phyloP scores from a whole-genome alignment of 37 sponge, comb jelly and placozoan species.

The Cliona cf. orientalis region DNA sequence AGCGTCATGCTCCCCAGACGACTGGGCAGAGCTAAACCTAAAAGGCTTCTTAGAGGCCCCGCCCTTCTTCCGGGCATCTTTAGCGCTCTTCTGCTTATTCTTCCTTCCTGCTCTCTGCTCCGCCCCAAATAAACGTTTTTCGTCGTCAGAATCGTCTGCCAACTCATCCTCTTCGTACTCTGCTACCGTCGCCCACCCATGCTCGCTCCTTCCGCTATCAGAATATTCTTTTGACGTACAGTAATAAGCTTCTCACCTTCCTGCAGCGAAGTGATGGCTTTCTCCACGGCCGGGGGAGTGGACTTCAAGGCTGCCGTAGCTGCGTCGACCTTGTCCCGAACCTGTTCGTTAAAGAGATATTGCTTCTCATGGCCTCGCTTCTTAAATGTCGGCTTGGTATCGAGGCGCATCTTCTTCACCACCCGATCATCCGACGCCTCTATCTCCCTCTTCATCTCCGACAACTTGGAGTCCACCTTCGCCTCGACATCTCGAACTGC shows the following conservation, averaged over 20 bases:
- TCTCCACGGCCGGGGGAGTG: background rate
- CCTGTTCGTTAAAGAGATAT: background rate
- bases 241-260: slow-evolving; percentile 13
- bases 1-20: no score
- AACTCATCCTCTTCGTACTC: slow-evolving; percentile 5
- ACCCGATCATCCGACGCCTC: background rate
- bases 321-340: background rate
- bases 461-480: background rate
- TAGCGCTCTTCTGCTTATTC: no score
- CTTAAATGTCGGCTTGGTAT: background rate
- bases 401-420: background rate
- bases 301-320: background rate
- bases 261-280: background rate
- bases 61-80: no score
- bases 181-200: slow-evolving; percentile 13
- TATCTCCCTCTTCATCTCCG: background rate
- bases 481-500: no score
- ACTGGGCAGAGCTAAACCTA: no score
- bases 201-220: background rate
- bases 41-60: no score
- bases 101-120: no score
- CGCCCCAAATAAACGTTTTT: no score
- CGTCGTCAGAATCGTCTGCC: slow-evolving; percentile 13
- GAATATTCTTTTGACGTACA: slow-evolving; percentile 2
- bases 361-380: slow-evolving; percentile 1